Conservation (phyloP, 2,113 vertebrate genomes). For the Actinemys pallida region DNA sequence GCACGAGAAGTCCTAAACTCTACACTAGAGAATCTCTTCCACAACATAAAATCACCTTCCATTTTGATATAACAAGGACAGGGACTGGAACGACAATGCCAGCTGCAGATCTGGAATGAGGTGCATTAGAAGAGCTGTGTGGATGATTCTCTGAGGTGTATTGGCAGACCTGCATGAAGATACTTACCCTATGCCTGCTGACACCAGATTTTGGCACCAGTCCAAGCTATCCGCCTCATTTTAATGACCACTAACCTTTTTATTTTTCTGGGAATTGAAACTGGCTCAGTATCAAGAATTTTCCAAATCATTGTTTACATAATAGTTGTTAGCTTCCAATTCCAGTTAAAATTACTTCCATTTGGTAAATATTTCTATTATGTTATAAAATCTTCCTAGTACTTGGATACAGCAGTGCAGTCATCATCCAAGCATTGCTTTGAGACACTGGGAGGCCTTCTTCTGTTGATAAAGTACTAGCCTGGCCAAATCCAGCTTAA, state of each 20-base stretch:
- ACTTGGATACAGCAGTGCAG: not conserved
- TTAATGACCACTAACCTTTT: not conserved
- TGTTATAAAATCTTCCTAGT: not conserved
- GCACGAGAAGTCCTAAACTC: not conserved
- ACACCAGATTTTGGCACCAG: not conserved
- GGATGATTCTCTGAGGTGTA: not conserved
- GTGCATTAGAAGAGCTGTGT: not conserved
- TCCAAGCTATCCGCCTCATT: not conserved
- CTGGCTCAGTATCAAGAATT: not conserved
- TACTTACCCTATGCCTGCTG: not conserved
- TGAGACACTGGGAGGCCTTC: not conserved
- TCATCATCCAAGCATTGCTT: not conserved
- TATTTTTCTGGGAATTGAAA: not conserved
- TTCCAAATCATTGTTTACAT: not conserved
- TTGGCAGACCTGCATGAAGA: not conserved
- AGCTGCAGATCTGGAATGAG: not conserved
- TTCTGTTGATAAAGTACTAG: not conserved
- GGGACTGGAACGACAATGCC: not conserved
- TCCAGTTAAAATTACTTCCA: slow-evolving; percentile 3
- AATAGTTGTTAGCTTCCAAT: not conserved
- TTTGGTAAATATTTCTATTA: slow-evolving; percentile 2
- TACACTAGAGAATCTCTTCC: not conserved
- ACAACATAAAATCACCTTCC: not conserved
- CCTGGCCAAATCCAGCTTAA: not conserved
- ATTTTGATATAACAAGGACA: not conserved